These are phyloP conservation scores for Drosophila bifasciata DNA, from an alignment of 1,140 invertebrate species.

Conservation along the genomic window DNA sequence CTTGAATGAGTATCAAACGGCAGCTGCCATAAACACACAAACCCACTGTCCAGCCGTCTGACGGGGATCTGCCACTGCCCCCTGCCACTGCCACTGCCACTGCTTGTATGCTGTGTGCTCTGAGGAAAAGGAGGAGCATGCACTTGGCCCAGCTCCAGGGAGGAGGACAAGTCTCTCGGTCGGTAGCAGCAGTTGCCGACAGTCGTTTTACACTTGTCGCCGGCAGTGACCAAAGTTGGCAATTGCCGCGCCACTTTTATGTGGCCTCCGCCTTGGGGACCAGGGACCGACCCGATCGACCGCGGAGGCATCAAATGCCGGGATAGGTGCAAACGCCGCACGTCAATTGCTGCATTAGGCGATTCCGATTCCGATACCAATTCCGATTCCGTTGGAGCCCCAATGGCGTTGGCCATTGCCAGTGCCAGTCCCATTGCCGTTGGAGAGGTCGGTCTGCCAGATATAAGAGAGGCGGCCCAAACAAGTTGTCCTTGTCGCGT, in stretches of 20 bases:
- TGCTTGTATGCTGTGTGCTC: neutral
- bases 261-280: constrained; percentile 73
- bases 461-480: constrained; percentile 38
- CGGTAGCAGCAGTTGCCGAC: constrained; percentile 51
- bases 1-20: constrained; percentile 83
- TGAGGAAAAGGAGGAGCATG: neutral
- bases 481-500: constrained; percentile 80
- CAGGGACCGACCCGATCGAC: constrained; percentile 52
- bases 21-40: constrained; percentile 82
- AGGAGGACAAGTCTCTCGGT: constrained; percentile 6
- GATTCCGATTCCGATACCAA: constrained; percentile 41
- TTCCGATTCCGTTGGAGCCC: constrained; percentile 39
- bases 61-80: constrained; percentile 11
- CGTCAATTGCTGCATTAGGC: constrained; percentile 78
- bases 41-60: constrained; percentile 57
- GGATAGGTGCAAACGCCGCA: constrained; percentile 78
- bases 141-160: constrained; percentile 35
- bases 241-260: constrained; percentile 82
- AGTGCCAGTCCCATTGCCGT: constrained; percentile 33
- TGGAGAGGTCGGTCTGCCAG: no score
- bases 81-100: neutral
- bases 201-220: constrained; percentile 82
- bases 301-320: constrained; percentile 69
- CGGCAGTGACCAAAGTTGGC: constrained; percentile 81
- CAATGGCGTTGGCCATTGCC: constrained; percentile 43